Evolutionary conservation across 1,140 invertebrate species (phyloP), one percentile per base, ranked within the genome.

Genomic region (Brachionus koreanus): DNA sequence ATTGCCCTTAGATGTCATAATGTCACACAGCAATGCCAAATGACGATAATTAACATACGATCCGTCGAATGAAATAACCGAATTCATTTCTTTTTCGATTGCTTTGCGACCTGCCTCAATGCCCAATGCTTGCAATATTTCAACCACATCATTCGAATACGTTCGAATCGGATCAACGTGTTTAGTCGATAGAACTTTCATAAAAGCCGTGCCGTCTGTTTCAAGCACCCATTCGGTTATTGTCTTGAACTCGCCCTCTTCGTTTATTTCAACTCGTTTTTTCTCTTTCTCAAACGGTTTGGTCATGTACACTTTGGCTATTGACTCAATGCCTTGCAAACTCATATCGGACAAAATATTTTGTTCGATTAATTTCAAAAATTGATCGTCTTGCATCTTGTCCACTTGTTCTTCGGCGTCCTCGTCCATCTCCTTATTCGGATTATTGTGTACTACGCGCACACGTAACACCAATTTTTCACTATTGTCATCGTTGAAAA

Each of bases 351-450:
- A 97, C 23, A 99, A 90, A 94, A 99, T 97, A 86, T 98, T 98
- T 0, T 96, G 93, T 90, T 99, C 98, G 86, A 99, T 99, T 88
- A 96, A 98, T 42, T 97, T 90, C 9, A 99, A 87, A 90, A 99
- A 99, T 91, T 97, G 97, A 87, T 99, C 97, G 86, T 99, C 98
- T 86, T 99, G 97, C 98, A 99, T 99, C 89, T 98, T 99, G 86
- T 99, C 97, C 0, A 96, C 93, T 69, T 94, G 93, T 86, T 99
- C 96, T 86, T 97, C 94, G 25, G 92, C 91, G 23, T 90, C 90
- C 85, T 93, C 92, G 87, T 95, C 93, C 3, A 16, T 25, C 88
- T 98, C 97, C 83, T 93, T 94, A 84, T 97, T 95, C 85, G 85
- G 19, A n/a, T 96, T 94, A 83, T 93, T 95, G 85, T 97, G 98